These are phyloP conservation scores for Meloidogyne hapla DNA, from an alignment of 1,140 invertebrate genomes.

Conservation along the genomic window DNA sequence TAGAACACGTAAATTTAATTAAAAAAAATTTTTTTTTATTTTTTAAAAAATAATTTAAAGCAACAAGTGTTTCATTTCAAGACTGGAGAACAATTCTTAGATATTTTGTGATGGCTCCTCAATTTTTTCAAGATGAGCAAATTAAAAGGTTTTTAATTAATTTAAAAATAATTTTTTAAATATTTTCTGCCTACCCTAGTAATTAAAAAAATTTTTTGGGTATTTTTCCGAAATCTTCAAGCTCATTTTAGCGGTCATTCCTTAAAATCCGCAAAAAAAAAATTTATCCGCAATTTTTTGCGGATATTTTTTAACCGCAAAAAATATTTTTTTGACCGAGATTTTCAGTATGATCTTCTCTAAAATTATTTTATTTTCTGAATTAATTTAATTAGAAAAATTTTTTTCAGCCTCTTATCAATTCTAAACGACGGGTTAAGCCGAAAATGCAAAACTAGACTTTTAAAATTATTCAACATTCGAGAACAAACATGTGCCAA, in stretches of 20 bases:
- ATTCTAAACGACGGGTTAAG: constrained; percentile 4
- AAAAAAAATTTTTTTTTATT: background rate
- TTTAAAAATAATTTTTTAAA: background rate
- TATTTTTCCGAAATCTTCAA: too few species aligned
- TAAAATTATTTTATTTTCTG: too few species aligned
- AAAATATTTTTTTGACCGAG: too few species aligned
- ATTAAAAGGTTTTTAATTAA: constrained; percentile 24
- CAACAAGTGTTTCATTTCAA: constrained; percentile 21
- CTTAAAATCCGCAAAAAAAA: too few species aligned
- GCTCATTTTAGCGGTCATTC: too few species aligned
- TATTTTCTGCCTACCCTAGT: too few species aligned
- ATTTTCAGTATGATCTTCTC: too few species aligned
- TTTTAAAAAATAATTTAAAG: background rate
- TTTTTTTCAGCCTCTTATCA: background rate
- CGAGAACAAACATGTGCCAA: background rate
- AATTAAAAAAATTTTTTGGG: too few species aligned
- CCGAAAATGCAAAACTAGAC: background rate
- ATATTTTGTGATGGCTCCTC: constrained; percentile 25
- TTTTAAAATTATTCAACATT: constrained; percentile 26
- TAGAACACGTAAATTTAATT: background rate
- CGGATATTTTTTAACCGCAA: too few species aligned
- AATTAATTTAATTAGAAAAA: background rate
- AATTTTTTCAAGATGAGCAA: constrained; percentile 33
- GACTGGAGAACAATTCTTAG: constrained; percentile 31
- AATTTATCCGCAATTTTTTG: too few species aligned